Evolutionary conservation across 2,797 vertebrate genomes (phyloP).

Genomic region (Oryzias dopingdopingensis): DNA sequence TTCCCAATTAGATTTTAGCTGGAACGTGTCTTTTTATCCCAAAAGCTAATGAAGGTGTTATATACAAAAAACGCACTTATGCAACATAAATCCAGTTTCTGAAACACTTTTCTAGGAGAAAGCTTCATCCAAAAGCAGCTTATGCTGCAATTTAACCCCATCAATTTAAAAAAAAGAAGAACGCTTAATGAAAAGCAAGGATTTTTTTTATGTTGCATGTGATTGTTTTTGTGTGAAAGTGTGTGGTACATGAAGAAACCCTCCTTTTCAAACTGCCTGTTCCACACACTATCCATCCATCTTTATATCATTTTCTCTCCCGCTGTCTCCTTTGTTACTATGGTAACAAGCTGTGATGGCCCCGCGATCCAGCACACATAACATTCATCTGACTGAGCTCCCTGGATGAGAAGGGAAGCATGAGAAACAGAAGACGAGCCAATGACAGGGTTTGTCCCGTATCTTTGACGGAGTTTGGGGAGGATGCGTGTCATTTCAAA

Average conservation of each 20-base stretch:
- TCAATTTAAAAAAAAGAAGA: background rate
- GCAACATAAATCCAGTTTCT: too few species aligned
- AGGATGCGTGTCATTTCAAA: constrained; percentile 16
- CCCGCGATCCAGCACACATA: constrained; percentile 66
- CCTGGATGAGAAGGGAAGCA: constrained; percentile 36
- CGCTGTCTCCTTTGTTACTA: constrained; percentile 61
- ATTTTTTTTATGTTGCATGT: too few species aligned
- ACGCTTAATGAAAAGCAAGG: background rate
- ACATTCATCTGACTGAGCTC: constrained; percentile 48
- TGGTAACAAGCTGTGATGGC: constrained; percentile 73
- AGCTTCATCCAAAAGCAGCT: too few species aligned
- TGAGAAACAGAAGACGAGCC: constrained; percentile 44
- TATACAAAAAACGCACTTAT: too few species aligned
- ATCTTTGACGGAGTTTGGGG: constrained; percentile 3
- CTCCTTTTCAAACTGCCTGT: constrained; percentile 38
- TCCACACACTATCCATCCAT: constrained; percentile 29
- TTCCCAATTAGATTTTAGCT: background rate
- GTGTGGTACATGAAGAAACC: constrained; percentile 32
- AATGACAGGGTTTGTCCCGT: constrained; percentile 2
- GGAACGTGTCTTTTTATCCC: too few species aligned
- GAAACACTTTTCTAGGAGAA: too few species aligned
- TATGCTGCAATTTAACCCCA: too few species aligned
- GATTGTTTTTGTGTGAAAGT: too few species aligned
- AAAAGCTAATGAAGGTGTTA: too few species aligned
- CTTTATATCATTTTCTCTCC: constrained; percentile 50